phyloP scores from a whole-genome alignment of 35 echinoderm and acorn worm species.

The Strongylocentrotus purpuratus region DNA sequence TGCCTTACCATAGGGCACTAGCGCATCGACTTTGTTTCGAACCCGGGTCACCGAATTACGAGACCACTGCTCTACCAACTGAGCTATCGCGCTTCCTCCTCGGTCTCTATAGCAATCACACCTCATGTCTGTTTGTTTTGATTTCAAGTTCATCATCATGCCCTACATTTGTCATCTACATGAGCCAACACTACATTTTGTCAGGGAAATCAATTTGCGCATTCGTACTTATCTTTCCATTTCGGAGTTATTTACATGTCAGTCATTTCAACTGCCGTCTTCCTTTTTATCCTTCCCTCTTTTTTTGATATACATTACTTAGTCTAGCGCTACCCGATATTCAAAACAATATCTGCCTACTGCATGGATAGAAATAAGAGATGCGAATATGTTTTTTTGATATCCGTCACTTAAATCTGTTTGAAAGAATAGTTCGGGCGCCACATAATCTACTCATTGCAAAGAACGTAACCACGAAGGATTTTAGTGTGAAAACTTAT shows the following conservation, averaged over 20 bases:
- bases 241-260: background rate
- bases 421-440: background rate
- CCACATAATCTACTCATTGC: background rate
- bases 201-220: background rate
- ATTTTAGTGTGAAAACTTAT: background rate
- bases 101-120: no score
- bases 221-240: background rate
- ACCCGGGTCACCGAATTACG: no score
- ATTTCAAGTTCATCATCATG: background rate
- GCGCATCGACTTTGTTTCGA: no score
- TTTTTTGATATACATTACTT: background rate
- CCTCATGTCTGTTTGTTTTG: background rate
- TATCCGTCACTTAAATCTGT: background rate
- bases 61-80: no score
- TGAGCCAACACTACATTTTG: no score
- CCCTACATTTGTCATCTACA: background rate
- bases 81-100: no score
- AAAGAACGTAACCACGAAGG: background rate
- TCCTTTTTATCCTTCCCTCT: background rate
- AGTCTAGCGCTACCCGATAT: background rate
- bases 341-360: background rate
- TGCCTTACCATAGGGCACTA: no score
- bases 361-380: background rate
- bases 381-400: background rate
- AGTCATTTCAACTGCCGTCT: background rate